Base-by-base conservation (phyloP, 2,888 invertebrate genomes). In the Yponomeuta cagnagella region DNA sequence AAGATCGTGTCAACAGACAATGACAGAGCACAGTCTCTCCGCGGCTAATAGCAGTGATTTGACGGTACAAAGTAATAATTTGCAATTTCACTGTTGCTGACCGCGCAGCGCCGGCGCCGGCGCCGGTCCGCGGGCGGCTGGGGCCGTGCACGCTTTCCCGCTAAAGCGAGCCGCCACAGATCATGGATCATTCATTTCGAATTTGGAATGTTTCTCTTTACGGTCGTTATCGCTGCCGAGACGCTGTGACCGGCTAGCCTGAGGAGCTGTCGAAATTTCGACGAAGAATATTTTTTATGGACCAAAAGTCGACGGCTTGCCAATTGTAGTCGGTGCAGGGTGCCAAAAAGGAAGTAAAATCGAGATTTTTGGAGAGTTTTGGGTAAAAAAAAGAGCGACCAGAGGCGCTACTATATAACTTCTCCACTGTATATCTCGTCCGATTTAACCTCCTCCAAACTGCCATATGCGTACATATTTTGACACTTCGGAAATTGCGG, bases 171-270 rank as follows among this genome's bases (percentile, higher is more conserved):
- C 68, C 58, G 75, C 73, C 72, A 76, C 76, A 75, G 75, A 76
- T 76, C 74, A 74, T 73, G 77, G 77, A 75, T 78, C 77, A 48
- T 68, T 67, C 31, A 77, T 77, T 79, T 77, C 73, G 71, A 80
- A 79, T 80, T 78, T 74, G 76, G 76, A 75, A 76, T 76, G 75
- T 76, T 80, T 78, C 78, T 23, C 4, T 31, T 64, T 33, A 70
- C 70, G 70, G n/a, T 70, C 63, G 70, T 70, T 31, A n/a, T 70
- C 63, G 70, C 63, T 31, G 23, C 77, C 78, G 74, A 75, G 74
- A 75, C 76, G 72, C 69, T 69, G 15, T 4, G 15, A 58, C 15
- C 52, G 15, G 52, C 52, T 58, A 58, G 15, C 3, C 52, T 58
- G 15, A 15, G 52, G 52, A 58, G 12, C 15, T 58, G 15, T 58